Conservation (phyloP, 2,888 invertebrate genomes). For the Drosophila leonis region DNA sequence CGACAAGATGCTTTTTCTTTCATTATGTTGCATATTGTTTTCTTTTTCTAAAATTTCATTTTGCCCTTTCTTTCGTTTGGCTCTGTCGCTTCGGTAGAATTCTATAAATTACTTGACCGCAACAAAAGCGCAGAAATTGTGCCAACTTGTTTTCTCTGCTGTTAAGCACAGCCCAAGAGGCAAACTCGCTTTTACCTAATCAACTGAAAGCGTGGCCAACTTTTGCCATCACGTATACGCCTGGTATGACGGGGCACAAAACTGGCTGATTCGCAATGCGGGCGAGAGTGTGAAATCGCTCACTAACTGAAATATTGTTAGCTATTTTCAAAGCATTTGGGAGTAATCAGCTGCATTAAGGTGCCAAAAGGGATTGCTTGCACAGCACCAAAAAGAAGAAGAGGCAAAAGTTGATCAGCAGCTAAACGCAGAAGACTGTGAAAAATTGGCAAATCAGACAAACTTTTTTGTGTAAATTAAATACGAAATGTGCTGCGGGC, state of each 20-base stretch:
- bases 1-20: slow-evolving; percentile 60
- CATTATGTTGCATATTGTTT: slow-evolving; percentile 63
- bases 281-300: background rate
- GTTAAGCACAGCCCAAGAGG: slow-evolving; percentile 12
- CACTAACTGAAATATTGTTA: slow-evolving; percentile 29
- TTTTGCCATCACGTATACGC: slow-evolving; percentile 52
- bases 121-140: slow-evolving; percentile 69
- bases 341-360: slow-evolving; percentile 23
- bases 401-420: background rate
- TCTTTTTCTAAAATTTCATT: slow-evolving; percentile 17
- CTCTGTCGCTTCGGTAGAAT: slow-evolving; percentile 30
- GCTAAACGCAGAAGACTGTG: background rate
- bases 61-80: slow-evolving; percentile 5
- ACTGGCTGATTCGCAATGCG: slow-evolving; percentile 34
- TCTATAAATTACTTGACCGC: slow-evolving; percentile 73
- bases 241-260: slow-evolving; percentile 29
- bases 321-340: slow-evolving; percentile 28
- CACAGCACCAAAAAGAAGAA: background rate
- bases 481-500: slow-evolving; percentile 13
- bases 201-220: slow-evolving; percentile 73
- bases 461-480: slow-evolving; percentile 17
- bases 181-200: slow-evolving; percentile 63
- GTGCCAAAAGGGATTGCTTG: slow-evolving; percentile 1
- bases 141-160: slow-evolving; percentile 59
- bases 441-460: slow-evolving; percentile 25